Conservation (phyloP, 53 echinoderm and acorn worm genomes). For the Echinarachnius parma region DNA sequence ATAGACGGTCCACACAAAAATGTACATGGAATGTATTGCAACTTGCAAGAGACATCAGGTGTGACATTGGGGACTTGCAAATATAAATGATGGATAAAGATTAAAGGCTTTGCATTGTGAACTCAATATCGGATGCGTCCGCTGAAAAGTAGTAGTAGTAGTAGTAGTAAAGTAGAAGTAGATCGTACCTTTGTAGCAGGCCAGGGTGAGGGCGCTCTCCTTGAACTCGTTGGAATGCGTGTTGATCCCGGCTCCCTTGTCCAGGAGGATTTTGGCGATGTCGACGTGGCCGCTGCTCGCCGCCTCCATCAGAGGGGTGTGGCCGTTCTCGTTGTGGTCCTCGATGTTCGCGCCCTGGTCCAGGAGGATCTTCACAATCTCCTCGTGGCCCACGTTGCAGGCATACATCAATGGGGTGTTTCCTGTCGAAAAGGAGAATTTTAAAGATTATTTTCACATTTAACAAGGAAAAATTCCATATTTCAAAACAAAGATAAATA, state of each 20-base stretch:
- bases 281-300: conserved; percentile 89
- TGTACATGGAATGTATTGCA: no score
- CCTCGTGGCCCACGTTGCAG: conserved; percentile 91
- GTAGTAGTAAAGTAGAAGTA: no score
- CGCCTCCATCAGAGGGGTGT: conserved; percentile 98
- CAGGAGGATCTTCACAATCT: conserved; percentile 79
- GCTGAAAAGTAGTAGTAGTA: no score
- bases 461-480: background rate
- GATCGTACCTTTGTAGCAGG: conserved; percentile 99
- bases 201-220: conserved; percentile 91
- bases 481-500: no score
- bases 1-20: no score
- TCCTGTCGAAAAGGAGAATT: conserved; percentile 37
- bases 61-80: no score
- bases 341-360: conserved; percentile 93
- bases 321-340: conserved; percentile 98
- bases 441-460: background rate
- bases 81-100: no score
- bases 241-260: conserved; percentile 91
- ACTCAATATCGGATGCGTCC: no score
- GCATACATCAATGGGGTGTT: conserved; percentile 98
- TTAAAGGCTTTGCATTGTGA: no score
- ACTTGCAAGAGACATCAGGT: no score
- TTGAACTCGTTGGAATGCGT: conserved; percentile 98
- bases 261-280: conserved; percentile 78